These are phyloP conservation scores for Jacana jacana DNA, from an alignment of 2,113 vertebrate species.

Conservation along the genomic window DNA sequence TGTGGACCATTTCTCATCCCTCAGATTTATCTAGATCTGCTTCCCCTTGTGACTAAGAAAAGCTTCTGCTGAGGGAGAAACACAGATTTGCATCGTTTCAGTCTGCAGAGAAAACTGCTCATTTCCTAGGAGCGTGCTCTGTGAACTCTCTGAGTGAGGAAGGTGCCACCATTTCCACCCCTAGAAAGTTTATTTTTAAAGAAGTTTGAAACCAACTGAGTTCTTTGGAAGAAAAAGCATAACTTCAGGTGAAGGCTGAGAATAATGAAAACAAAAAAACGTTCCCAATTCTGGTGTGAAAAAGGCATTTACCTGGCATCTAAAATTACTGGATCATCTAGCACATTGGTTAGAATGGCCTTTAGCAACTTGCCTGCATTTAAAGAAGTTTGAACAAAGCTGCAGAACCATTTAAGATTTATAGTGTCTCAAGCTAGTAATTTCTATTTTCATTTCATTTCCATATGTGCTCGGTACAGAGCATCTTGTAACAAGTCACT, in stretches of 20 bases:
- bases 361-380: background rate
- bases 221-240: background rate
- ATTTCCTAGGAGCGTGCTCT: background rate
- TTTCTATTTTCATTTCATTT: slow-evolving; percentile 56
- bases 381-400: background rate
- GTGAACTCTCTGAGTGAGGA: background rate
- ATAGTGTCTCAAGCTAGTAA: background rate
- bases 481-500: slow-evolving; percentile 40
- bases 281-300: background rate
- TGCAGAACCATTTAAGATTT: background rate
- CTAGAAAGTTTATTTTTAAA: background rate
- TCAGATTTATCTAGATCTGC: background rate
- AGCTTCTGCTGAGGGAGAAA: background rate
- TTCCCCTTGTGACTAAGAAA: background rate
- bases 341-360: background rate
- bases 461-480: slow-evolving; percentile 10
- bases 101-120: background rate
- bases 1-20: background rate
- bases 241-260: background rate
- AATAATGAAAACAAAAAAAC: background rate
- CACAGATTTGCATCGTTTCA: background rate
- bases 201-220: background rate
- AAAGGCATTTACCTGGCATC: background rate
- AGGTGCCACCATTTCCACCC: background rate
- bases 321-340: background rate